Evolutionary conservation across 2,797 vertebrate genomes (phyloP).

Genomic region (Sebastes hopkinsi): DNA sequence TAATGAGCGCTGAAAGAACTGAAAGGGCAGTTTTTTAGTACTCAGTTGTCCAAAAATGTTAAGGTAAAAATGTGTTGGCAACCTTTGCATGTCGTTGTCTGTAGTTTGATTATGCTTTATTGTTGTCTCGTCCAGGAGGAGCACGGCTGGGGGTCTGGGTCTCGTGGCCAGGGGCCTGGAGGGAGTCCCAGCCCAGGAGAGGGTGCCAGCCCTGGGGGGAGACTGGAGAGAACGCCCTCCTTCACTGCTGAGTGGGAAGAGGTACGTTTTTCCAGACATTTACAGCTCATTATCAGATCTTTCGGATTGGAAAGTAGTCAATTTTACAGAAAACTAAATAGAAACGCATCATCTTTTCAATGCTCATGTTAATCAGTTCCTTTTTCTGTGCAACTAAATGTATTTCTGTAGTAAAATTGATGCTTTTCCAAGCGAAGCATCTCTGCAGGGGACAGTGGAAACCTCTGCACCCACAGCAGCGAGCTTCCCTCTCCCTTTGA

Average conservation of each 20-base stretch:
- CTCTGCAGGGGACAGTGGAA: conserved; percentile 17
- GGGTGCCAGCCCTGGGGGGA: conserved; percentile 79
- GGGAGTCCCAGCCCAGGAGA: conserved; percentile 79
- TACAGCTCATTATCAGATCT: not conserved
- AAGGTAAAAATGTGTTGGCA: not conserved
- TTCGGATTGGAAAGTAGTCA: not conserved
- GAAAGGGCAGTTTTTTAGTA: not conserved
- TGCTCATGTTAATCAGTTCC: not conserved
- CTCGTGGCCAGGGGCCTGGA: conserved; percentile 67
- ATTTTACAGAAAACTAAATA: not conserved
- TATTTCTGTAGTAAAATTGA: not conserved
- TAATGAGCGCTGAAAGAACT: conserved; percentile 11
- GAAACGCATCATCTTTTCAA: not conserved
- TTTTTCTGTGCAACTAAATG: not conserved
- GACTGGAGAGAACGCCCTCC: conserved; percentile 92
- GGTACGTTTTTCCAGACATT: conserved; percentile 75
- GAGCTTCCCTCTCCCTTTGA: conserved; percentile 22
- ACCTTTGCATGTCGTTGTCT: not conserved
- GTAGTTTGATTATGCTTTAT: not conserved
- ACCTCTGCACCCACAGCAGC: not conserved
- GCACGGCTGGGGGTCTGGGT: conserved; percentile 78
- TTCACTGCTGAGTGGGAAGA: conserved; percentile 99
- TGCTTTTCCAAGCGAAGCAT: not conserved
- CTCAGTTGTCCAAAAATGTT: not conserved
- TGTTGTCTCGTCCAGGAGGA: conserved; percentile 80